Conservation (phyloP, 2,888 invertebrate species). For the Spilarctia lutea region DNA sequence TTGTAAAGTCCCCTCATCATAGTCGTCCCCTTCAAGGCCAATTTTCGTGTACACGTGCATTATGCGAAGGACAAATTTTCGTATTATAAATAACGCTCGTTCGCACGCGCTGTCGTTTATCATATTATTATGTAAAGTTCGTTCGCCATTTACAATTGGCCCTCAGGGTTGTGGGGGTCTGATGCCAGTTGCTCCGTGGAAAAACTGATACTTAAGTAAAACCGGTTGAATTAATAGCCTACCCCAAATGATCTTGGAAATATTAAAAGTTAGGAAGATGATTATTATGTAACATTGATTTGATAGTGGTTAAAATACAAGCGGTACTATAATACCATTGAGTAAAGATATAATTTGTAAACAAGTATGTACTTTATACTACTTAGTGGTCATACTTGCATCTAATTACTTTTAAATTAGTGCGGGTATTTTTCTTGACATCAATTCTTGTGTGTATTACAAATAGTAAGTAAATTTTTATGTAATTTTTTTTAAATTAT, state of each 20-base stretch:
- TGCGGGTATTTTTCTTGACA: not conserved
- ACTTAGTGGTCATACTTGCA: not conserved
- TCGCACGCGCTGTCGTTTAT: not conserved
- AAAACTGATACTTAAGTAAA: too few species aligned
- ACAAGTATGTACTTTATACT: not conserved
- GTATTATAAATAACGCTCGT: not conserved
- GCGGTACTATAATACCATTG: not conserved
- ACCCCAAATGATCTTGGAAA: too few species aligned
- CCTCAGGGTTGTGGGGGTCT: too few species aligned
- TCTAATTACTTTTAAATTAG: not conserved
- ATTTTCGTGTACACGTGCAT: not conserved
- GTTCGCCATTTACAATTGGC: too few species aligned
- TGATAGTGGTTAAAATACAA: not conserved
- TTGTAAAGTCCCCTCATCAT: not conserved
- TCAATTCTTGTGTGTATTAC: not conserved
- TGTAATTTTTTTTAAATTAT: not conserved
- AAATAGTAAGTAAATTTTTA: not conserved
- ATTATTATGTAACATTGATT: not conserved
- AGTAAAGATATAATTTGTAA: not conserved
- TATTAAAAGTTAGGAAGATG: too few species aligned
- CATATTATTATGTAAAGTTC: not conserved
- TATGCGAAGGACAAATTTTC: not conserved
- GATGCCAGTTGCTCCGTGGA: too few species aligned
- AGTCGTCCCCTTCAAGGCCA: not conserved
- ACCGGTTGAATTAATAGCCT: too few species aligned